Conservation (phyloP, 2,113 vertebrate genomes). For the Gopherus evgoodei region DNA sequence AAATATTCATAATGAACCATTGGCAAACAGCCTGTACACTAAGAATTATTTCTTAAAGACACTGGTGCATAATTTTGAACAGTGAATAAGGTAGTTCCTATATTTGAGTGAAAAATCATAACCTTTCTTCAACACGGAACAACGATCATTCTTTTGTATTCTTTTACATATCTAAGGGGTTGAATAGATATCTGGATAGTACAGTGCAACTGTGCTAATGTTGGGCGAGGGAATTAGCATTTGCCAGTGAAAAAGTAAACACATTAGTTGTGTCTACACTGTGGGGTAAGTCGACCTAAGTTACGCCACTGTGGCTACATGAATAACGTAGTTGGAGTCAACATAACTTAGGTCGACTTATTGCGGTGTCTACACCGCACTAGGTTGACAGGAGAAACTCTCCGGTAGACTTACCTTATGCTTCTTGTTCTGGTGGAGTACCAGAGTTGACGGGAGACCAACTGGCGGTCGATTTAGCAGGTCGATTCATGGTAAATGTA, state of each 20-base stretch:
- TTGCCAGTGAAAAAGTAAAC: background rate
- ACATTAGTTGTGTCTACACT: too few relatives aligned
- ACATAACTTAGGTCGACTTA: too few relatives aligned
- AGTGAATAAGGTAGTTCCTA: background rate
- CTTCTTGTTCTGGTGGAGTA: too few relatives aligned
- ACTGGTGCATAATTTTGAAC: background rate
- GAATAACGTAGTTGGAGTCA: too few relatives aligned
- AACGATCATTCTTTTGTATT: background rate
- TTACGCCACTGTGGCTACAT: too few relatives aligned
- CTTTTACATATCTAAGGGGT: background rate
- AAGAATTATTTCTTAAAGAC: background rate
- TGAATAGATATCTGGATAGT: background rate
- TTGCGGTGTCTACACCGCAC: too few relatives aligned
- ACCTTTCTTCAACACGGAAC: background rate
- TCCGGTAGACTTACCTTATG: too few relatives aligned
- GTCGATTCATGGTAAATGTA: too few relatives aligned
- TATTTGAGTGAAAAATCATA: accelerated
- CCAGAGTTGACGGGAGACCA: too few relatives aligned
- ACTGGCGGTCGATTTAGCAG: too few relatives aligned
- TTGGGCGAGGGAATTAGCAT: background rate
- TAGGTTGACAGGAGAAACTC: too few relatives aligned
- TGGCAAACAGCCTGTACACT: background rate
- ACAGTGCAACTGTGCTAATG: background rate
- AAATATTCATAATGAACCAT: background rate
- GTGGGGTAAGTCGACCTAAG: too few relatives aligned